Conservation (phyloP, 2,888 invertebrate species). For the Seira sanloemensis region DNA sequence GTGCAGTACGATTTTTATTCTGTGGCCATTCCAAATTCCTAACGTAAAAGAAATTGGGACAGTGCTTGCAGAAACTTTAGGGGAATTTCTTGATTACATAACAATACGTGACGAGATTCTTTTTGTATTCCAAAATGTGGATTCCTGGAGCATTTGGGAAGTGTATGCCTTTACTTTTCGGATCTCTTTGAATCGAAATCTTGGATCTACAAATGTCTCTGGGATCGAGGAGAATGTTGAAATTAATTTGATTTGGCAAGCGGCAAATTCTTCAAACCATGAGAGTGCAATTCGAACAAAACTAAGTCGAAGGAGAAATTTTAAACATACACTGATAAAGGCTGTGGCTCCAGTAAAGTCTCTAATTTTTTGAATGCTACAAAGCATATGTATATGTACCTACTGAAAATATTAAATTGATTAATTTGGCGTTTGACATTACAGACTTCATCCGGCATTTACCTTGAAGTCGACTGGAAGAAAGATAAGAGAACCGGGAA, state of each 20-base stretch:
- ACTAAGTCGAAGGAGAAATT: constrained; percentile 23
- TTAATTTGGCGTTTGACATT: background rate
- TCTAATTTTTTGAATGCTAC: background rate
- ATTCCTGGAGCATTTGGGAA: constrained; percentile 1
- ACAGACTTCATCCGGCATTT: constrained; percentile 13
- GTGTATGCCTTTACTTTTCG: background rate
- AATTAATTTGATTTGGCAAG: too few relatives aligned
- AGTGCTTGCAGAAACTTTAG: background rate
- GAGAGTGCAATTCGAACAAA: background rate
- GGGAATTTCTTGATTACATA: background rate
- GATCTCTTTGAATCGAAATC: background rate
- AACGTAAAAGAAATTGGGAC: background rate
- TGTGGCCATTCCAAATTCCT: too few relatives aligned
- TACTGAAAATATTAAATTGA: constrained; percentile 10
- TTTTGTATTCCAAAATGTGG: background rate
- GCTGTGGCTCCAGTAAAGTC: constrained; percentile 45
- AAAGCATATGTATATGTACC: too few relatives aligned
- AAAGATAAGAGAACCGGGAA: background rate
- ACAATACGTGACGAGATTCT: constrained; percentile 1
- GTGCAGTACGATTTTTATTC: too few relatives aligned
- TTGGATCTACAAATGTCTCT: background rate
- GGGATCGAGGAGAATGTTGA: background rate
- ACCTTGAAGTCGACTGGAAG: constrained; percentile 37
- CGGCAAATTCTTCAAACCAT: background rate
- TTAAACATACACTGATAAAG: background rate